A percentile compares a stretch with the other conserved stretches of the same genome.
Evolutionary conservation across 2,797 vertebrate genomes (phyloP).

Genomic region (Danio aesculapii): DNA sequence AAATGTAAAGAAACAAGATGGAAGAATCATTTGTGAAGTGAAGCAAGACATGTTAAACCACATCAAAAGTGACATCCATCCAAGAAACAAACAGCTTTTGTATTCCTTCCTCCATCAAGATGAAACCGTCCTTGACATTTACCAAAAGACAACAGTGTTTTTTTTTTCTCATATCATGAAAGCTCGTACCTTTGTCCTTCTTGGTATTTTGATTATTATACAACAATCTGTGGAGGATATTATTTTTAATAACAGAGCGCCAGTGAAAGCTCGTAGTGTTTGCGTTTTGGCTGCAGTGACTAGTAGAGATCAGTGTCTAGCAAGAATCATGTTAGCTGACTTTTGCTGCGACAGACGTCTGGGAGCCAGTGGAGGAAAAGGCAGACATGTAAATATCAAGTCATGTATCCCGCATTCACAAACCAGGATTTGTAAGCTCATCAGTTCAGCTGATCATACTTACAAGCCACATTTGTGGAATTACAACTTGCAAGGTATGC

Average conservation of each 20-base stretch:
- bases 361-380: conserved; percentile 73
- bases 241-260: conserved; percentile 45
- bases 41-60: conserved; percentile 43
- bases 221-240: conserved; percentile 22
- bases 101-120: conserved; percentile 39
- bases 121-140: conserved; percentile 42
- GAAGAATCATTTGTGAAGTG: neutral
- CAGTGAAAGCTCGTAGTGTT: conserved; percentile 47
- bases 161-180: conserved; percentile 37
- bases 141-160: neutral
- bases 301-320: conserved; percentile 33
- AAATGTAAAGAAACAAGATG: conserved; percentile 32
- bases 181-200: neutral
- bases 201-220: conserved; percentile 54
- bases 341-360: conserved; percentile 62
- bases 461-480: no score
- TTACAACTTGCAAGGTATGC: no score
- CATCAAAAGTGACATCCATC: conserved; percentile 41
- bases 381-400: conserved; percentile 77
- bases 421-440: neutral
- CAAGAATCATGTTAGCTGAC: conserved; percentile 17
- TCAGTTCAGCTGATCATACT: no score
- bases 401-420: conserved; percentile 33
- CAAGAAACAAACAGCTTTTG: conserved; percentile 7
- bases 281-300: conserved; percentile 41